phyloP scores from a whole-genome alignment of 2,797 vertebrate genomes.

The Clangula hyemalis region DNA sequence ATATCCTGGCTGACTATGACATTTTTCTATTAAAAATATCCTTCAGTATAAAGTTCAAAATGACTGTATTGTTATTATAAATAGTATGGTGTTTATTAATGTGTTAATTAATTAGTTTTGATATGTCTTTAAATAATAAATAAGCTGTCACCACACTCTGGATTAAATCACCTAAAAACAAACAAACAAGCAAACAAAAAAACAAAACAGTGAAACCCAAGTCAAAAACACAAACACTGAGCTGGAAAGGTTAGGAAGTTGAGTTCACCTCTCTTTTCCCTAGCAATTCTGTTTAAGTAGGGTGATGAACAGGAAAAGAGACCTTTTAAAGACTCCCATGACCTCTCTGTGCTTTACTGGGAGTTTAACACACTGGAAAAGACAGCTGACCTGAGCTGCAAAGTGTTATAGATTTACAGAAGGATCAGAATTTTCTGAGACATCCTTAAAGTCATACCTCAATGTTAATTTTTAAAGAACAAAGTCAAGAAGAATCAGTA shows the following conservation, averaged over 20 bases:
- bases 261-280: not conserved
- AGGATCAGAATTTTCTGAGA: not conserved
- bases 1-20: not conserved
- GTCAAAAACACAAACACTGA: not conserved
- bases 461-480: constrained; percentile 65
- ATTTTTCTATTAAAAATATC: not conserved
- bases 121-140: not conserved
- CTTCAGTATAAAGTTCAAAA: not conserved
- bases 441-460: not conserved
- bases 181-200: not conserved
- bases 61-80: not conserved
- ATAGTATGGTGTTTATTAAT: not conserved
- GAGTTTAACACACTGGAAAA: not conserved
- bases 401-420: not conserved
- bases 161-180: not conserved
- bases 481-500: constrained; percentile 42
- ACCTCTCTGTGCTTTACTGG: not conserved
- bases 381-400: not conserved
- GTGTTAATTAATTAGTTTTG: not conserved
- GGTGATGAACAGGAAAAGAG: not conserved
- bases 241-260: not conserved
- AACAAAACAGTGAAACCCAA: not conserved
- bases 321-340: not conserved
- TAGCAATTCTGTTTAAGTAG: not conserved
- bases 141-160: not conserved